Evolutionary conservation across 2,113 vertebrate species (phyloP).

Genomic region (Vulpes ferrilata): DNA sequence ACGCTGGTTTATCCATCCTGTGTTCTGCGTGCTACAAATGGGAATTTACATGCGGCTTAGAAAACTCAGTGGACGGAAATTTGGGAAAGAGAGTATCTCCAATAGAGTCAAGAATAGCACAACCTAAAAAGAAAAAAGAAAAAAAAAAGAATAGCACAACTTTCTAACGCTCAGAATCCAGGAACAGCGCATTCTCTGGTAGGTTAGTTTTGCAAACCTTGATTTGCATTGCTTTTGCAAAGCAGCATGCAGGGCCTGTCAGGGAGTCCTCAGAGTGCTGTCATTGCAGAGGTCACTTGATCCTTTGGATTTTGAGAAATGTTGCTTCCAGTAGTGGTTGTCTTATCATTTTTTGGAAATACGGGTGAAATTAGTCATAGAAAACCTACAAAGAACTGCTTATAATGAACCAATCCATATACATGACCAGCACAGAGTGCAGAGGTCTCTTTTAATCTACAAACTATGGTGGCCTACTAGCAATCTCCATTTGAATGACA

Average conservation of each 20-base stretch:
- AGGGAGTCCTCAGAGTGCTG: neutral
- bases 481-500: neutral
- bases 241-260: neutral
- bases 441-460: neutral
- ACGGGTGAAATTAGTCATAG: neutral
- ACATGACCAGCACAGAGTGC: neutral
- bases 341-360: neutral
- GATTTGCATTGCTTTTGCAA: neutral
- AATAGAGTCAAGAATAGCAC: neutral
- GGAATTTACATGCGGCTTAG: constrained; percentile 54
- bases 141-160: neutral
- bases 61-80: neutral
- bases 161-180: neutral
- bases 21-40: neutral
- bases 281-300: neutral
- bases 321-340: neutral
- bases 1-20: constrained; percentile 32
- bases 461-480: neutral
- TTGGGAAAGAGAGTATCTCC: neutral
- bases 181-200: neutral
- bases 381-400: neutral
- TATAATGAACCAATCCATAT: neutral
- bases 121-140: neutral
- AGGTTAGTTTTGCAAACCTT: neutral
- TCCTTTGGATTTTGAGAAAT: constrained; percentile 19